A percentile compares a stretch with the other conserved stretches of the same genome.
These are phyloP conservation scores for Pseudotriccus pelzelni DNA, from an alignment of 2,797 vertebrate species.

Conservation along the genomic window DNA sequence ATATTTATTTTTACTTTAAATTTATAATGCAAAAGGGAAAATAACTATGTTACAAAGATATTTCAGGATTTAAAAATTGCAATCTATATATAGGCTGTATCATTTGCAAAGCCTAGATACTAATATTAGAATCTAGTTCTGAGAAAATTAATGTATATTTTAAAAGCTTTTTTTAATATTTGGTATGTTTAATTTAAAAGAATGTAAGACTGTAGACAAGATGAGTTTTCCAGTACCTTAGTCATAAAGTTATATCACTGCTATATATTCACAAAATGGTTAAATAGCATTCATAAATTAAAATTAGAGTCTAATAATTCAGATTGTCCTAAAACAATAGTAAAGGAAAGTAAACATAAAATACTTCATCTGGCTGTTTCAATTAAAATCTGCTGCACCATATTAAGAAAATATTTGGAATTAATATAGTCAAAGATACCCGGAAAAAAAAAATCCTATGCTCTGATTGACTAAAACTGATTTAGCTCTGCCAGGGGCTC, in stretches of 20 bases:
- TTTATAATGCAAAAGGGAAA: not conserved
- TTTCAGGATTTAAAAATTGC: not conserved
- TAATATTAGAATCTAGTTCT: slow-evolving; percentile 15
- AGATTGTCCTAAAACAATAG: not conserved
- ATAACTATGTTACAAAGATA: not conserved
- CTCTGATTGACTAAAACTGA: slow-evolving; percentile 13
- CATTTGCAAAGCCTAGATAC: slow-evolving; percentile 6
- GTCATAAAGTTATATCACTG: slow-evolving; percentile 30
- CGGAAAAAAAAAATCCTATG: not conserved
- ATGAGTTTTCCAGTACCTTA: slow-evolving; percentile 34
- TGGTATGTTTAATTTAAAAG: slow-evolving; percentile 29
- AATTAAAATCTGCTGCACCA: not conserved
- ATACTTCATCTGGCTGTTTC: slow-evolving; percentile 7
- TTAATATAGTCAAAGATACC: slow-evolving; percentile 9
- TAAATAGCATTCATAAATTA: slow-evolving; percentile 52
- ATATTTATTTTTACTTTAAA: not conserved
- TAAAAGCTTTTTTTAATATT: not conserved
- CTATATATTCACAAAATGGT: not conserved
- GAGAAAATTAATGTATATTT: slow-evolving; percentile 1
- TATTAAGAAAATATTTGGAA: slow-evolving; percentile 30
- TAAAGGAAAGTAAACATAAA: slow-evolving; percentile 36
- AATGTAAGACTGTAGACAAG: not conserved
- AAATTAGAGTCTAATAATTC: not conserved
- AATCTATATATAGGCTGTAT: not conserved
- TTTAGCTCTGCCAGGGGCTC: not conserved